Conservation (phyloP, 1,140 invertebrate genomes). For the Penaeus indicus region DNA sequence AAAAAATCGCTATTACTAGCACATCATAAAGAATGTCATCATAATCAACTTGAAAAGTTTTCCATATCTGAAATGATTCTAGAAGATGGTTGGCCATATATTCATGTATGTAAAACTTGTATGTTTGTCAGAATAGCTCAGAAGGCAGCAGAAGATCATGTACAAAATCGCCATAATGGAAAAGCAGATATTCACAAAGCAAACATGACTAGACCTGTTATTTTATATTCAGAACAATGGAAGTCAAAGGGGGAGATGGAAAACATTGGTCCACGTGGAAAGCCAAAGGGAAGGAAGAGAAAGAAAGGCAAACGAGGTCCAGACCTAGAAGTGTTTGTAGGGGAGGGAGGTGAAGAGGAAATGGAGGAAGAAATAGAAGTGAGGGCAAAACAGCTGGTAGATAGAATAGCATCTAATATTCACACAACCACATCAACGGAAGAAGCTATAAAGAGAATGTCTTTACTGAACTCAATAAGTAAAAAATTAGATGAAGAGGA, state of each 20-base stretch:
- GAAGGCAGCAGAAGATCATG: conserved; percentile 75
- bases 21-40: conserved; percentile 69
- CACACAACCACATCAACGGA: conserved; percentile 48
- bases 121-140: conserved; percentile 78
- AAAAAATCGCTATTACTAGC: conserved; percentile 71
- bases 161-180: conserved; percentile 73
- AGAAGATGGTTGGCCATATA: conserved; percentile 68
- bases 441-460: conserved; percentile 56
- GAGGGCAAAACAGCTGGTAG: conserved; percentile 48
- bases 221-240: conserved; percentile 49
- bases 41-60: conserved; percentile 66
- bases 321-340: conserved; percentile 49
- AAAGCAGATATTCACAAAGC: conserved; percentile 71
- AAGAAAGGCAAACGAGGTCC: conserved; percentile 48
- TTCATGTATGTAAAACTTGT: conserved; percentile 78
- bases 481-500: conserved; percentile 60
- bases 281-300: conserved; percentile 41
- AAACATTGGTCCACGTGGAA: conserved; percentile 18
- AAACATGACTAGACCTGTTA: conserved; percentile 71
- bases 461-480: conserved; percentile 51
- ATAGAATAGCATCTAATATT: conserved; percentile 57
- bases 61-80: conserved; percentile 67
- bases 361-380: conserved; percentile 45
- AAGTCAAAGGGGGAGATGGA: conserved; percentile 30
- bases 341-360: conserved; percentile 46